Conservation (phyloP, 1,140 invertebrate genomes). For the Proctacanthus coquilletti region DNA sequence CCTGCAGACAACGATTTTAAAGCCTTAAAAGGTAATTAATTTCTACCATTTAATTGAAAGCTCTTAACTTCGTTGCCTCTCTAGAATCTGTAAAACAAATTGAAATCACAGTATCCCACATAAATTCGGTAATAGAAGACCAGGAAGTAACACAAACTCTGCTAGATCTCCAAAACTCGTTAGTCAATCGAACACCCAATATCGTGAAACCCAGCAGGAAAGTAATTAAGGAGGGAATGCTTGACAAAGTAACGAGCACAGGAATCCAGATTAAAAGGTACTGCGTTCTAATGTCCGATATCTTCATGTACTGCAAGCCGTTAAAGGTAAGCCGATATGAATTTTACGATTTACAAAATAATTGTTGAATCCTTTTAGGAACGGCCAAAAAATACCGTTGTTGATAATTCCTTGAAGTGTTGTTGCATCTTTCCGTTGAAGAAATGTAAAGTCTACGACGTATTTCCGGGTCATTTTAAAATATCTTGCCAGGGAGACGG, state of each 20-base stretch:
- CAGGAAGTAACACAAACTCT: conserved; percentile 55
- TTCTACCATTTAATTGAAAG: conserved; percentile 1
- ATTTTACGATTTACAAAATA: neutral
- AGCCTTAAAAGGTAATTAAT: conserved; percentile 29
- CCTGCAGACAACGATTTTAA: conserved; percentile 41
- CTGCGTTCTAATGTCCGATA: conserved; percentile 38
- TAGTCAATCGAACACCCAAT: conserved; percentile 40
- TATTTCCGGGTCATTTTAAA: conserved; percentile 39
- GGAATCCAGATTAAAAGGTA: conserved; percentile 31
- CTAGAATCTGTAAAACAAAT: conserved; percentile 49
- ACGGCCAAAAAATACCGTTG: conserved; percentile 19
- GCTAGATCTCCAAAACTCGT: conserved; percentile 46
- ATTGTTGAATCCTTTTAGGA: conserved; percentile 8
- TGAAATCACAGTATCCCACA: conserved; percentile 48
- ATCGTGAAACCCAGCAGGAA: conserved; percentile 49
- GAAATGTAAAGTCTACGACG: conserved; percentile 39
- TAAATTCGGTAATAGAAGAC: conserved; percentile 52
- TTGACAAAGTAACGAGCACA: conserved; percentile 45
- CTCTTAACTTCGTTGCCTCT: conserved; percentile 9
- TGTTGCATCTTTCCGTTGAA: conserved; percentile 42
- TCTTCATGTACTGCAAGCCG: conserved; percentile 45
- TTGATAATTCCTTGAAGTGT: conserved; percentile 37
- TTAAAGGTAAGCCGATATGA: conserved; percentile 19
- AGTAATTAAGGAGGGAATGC: conserved; percentile 50
- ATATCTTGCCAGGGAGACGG: conserved; percentile 39